These are phyloP conservation scores for Nylanderia fulva DNA, from an alignment of 1,140 invertebrate genomes.

Conservation along the genomic window DNA sequence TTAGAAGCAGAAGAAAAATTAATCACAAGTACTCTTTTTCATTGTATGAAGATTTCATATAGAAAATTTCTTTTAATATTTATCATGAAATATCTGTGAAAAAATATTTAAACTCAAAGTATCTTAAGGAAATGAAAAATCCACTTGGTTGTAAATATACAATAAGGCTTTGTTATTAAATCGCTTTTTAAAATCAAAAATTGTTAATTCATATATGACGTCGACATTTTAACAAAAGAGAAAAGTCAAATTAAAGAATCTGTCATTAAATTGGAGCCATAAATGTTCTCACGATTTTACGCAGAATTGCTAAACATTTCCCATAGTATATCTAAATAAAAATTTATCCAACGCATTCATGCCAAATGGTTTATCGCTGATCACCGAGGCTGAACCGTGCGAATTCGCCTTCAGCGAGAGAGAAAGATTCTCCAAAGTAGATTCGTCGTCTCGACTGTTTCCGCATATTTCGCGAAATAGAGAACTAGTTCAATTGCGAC, in stretches of 20 bases:
- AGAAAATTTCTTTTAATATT: neutral
- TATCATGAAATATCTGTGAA: neutral
- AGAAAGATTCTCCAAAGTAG: neutral
- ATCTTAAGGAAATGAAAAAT: neutral
- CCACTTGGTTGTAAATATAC: neutral
- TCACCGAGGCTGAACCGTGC: neutral
- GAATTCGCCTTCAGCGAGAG: neutral
- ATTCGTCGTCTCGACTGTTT: slow-evolving; percentile 17
- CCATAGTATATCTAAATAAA: neutral
- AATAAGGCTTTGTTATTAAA: neutral
- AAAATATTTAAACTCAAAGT: neutral
- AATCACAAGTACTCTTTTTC: neutral
- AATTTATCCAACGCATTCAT: neutral
- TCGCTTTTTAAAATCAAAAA: neutral
- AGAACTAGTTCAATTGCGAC: slow-evolving; percentile 48
- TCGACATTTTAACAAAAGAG: slow-evolving; percentile 13
- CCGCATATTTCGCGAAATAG: slow-evolving; percentile 20
- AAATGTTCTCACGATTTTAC: neutral
- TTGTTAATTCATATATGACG: neutral
- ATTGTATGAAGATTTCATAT: neutral
- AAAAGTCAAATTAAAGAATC: neutral
- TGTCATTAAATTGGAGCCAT: neutral
- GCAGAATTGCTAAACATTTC: neutral
- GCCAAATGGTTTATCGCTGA: neutral
- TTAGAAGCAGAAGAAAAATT: neutral